Base-by-base conservation (phyloP, 2,888 invertebrate species). In the Trissolcus brochymenae region DNA sequence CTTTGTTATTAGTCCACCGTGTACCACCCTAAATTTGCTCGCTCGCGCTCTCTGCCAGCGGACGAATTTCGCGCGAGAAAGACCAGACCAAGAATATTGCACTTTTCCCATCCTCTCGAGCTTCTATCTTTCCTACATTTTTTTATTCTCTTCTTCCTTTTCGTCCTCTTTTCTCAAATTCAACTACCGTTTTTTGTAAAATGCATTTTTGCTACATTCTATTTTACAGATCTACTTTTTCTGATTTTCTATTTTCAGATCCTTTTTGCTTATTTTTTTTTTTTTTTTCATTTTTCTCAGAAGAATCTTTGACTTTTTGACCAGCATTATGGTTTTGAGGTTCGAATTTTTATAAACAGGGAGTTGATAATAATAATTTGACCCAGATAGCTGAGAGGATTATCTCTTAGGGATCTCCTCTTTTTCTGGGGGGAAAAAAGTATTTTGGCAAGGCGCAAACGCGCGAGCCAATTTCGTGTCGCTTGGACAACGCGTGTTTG, bases 21-120 rank as follows among this genome's bases (percentile, higher is more conserved):
- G 82, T 80, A 81, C 84, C 85, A 84, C 85, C 85, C 86, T 85
- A 86, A 86, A 86, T 86, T 86, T 84, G 83, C 84, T 83, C 84
- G 83, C 84, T 83, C 46, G 46, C 46, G n/a, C 46, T 83, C 81
- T 77, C 80, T 76, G 80, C 80, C 80, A 83, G 81, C 84, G 82
- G 81, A 83, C 70, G 56, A 74, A 62, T 84, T 84, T 84, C 59
- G 66, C 62, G 70, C 68, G 71, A 74, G 62, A 59, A 66, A 70
- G 29, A 66, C 49, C 43, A 46, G 55, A 35, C 21, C 29, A 65
- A 70, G 76, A 76, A 71, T 66, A 71, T 76, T 65, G 60, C 56
- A 19, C 66, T 53, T 49, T 25, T 19, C 51, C 19, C 49, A 55
- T 59, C 60, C 65, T 50, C 25, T 61, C 19, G n/a, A n/a, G 40